Conservation (phyloP, 2,888 invertebrate genomes). For the Perizoma flavofasciatum region DNA sequence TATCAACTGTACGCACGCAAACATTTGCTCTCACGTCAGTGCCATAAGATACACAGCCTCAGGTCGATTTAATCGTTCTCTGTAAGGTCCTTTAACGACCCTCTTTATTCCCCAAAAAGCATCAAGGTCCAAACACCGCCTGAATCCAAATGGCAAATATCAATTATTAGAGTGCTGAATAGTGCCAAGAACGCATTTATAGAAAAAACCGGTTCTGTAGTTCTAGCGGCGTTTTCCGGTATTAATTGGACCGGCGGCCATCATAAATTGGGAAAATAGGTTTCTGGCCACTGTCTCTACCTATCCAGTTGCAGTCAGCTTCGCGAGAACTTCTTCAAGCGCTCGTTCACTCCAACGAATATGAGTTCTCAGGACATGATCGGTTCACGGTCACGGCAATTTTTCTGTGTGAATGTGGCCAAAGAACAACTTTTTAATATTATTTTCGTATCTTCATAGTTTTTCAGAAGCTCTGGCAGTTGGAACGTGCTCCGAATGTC, state of each 20-base stretch:
- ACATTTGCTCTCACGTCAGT: slow-evolving; percentile 57
- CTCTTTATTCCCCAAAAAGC: slow-evolving; percentile 37
- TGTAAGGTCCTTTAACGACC: slow-evolving; percentile 51
- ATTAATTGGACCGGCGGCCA: too few species aligned
- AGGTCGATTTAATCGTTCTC: slow-evolving; percentile 58
- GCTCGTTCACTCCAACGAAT: too few species aligned
- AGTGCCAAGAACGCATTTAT: slow-evolving; percentile 19
- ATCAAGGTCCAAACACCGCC: slow-evolving; percentile 51
- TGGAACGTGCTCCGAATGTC: slow-evolving; percentile 30
- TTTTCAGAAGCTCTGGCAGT: slow-evolving; percentile 33
- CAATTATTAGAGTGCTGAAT: slow-evolving; percentile 33
- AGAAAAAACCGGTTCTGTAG: slow-evolving; percentile 1
- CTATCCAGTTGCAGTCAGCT: too few species aligned
- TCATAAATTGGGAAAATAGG: too few species aligned
- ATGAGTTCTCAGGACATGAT: too few species aligned
- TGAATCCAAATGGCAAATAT: slow-evolving; percentile 71
- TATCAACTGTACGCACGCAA: slow-evolving; percentile 40
- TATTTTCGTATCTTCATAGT: slow-evolving; percentile 40
- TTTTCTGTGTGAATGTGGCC: slow-evolving; percentile 10
- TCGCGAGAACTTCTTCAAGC: too few species aligned
- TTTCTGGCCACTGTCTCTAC: too few species aligned
- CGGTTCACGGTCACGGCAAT: too few species aligned
- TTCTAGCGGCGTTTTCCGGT: too few species aligned
- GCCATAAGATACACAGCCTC: slow-evolving; percentile 61
- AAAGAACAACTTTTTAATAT: slow-evolving; percentile 34